Conservation (phyloP, 2,797 vertebrate genomes). For the Anniella stebbinsi region DNA sequence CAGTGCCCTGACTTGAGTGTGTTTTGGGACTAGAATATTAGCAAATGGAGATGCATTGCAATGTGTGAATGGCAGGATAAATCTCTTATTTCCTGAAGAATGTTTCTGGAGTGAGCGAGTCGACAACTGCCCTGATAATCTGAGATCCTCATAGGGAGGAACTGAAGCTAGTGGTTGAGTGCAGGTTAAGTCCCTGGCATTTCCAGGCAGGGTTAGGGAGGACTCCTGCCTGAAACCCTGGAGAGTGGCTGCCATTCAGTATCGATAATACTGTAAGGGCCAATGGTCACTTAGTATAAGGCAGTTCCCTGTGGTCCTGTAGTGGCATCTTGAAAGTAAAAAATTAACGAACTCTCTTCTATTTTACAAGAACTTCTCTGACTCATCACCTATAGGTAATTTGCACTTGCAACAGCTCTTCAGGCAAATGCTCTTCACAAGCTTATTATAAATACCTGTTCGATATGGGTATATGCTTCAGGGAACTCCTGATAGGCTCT, state of each 20-base stretch:
- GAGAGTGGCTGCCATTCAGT: no score
- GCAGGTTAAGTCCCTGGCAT: no score
- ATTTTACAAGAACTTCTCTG: not conserved
- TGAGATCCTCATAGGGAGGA: not conserved
- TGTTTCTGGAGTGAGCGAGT: not conserved
- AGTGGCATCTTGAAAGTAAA: not conserved
- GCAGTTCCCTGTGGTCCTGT: not conserved
- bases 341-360: not conserved
- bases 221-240: no score
- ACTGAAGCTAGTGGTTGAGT: no score
- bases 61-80: not conserved
- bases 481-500: not conserved
- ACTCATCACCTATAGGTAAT: not conserved
- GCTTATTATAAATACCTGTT: not conserved
- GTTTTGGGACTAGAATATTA: not conserved
- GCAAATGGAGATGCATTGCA: not conserved
- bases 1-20: not conserved
- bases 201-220: no score
- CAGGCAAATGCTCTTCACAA: not conserved
- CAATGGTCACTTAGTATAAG: not conserved
- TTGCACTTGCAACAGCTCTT: not conserved
- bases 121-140: not conserved
- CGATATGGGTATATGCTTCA: not conserved
- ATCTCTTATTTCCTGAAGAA: not conserved
- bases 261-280: not conserved